A percentile compares a stretch with the other conserved stretches of the same genome.
These are phyloP conservation scores for Myathropa florea DNA, from an alignment of 2,888 invertebrate species.

Conservation along the genomic window DNA sequence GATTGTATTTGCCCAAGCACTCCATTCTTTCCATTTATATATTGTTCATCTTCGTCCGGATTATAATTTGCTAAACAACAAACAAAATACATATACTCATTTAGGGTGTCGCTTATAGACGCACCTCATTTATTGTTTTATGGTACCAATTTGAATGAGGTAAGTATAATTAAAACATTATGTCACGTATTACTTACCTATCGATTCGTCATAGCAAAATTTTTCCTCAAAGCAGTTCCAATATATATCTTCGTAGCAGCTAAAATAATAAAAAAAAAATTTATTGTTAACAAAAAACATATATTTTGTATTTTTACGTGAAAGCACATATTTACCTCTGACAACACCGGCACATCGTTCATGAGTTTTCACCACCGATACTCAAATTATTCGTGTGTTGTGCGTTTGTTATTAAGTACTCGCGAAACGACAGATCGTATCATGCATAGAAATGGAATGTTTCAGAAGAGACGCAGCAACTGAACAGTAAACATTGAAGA, in stretches of 20 bases:
- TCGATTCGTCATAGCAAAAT: slow-evolving; percentile 88
- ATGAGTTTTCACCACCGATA: slow-evolving; percentile 9
- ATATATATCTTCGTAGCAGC: slow-evolving; percentile 87
- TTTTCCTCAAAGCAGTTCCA: slow-evolving; percentile 88
- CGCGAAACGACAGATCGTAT: slow-evolving; percentile 24
- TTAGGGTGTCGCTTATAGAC: neutral
- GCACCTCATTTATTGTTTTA: neutral
- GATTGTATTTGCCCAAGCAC: slow-evolving; percentile 76
- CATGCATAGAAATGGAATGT: neutral
- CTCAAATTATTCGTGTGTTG: slow-evolving; percentile 12
- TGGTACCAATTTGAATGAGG: neutral
- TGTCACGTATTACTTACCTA: slow-evolving; percentile 80
- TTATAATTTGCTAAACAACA: slow-evolving; percentile 79
- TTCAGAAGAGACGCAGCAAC: slow-evolving; percentile 26
- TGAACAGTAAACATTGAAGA: slow-evolving; percentile 32
- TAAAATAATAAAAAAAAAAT: slow-evolving; percentile 75
- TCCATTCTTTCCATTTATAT: slow-evolving; percentile 77
- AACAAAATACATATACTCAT: neutral
- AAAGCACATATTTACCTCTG: slow-evolving; percentile 77
- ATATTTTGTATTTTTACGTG: neutral
- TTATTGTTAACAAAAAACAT: slow-evolving; percentile 11
- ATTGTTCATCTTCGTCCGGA: slow-evolving; percentile 80
- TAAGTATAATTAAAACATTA: neutral
- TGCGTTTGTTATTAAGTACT: neutral
- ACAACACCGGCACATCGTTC: slow-evolving; percentile 79